phyloP scores from a whole-genome alignment of 1,140 invertebrate genomes.

The Callitettix versicolor region DNA sequence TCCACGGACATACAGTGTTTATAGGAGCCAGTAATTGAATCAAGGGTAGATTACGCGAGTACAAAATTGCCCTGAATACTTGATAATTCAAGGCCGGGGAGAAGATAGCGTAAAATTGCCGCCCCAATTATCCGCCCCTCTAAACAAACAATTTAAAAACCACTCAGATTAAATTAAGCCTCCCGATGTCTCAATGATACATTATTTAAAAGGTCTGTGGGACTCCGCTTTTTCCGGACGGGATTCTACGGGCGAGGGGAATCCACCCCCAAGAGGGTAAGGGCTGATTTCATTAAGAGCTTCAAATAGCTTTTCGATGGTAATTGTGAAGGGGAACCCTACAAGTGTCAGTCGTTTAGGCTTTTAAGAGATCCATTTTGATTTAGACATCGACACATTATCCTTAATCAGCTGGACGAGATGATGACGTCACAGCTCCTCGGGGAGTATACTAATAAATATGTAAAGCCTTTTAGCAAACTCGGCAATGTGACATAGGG shows the following conservation, averaged over 20 bases:
- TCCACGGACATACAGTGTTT: no score
- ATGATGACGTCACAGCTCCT: no score
- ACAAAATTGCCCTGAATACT: not conserved
- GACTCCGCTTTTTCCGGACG: not conserved
- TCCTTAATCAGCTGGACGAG: no score
- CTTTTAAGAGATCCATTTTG: not conserved
- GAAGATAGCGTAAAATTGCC: not conserved
- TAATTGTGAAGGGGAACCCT: slow-evolving; percentile 26
- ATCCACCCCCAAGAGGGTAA: slow-evolving; percentile 32
- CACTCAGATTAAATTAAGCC: slow-evolving; percentile 17
- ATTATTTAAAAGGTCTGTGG: slow-evolving; percentile 14
- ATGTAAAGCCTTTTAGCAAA: no score
- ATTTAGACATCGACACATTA: not conserved
- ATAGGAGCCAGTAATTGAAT: no score
- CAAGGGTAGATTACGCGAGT: not conserved
- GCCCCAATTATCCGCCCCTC: not conserved
- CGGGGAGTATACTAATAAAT: no score
- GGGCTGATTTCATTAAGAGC: slow-evolving; percentile 45
- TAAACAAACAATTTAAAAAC: slow-evolving; percentile 19
- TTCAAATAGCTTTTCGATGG: slow-evolving; percentile 40
- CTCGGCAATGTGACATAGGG: no score
- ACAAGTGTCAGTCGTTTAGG: not conserved
- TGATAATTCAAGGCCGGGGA: not conserved
- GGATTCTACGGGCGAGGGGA: slow-evolving; percentile 30
- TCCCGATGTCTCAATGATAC: not conserved